Evolutionary conservation across 2,797 vertebrate species (phyloP), one percentile per base, ranked within the genome.

Genomic region (Enteromius afrohamiltoni): DNA sequence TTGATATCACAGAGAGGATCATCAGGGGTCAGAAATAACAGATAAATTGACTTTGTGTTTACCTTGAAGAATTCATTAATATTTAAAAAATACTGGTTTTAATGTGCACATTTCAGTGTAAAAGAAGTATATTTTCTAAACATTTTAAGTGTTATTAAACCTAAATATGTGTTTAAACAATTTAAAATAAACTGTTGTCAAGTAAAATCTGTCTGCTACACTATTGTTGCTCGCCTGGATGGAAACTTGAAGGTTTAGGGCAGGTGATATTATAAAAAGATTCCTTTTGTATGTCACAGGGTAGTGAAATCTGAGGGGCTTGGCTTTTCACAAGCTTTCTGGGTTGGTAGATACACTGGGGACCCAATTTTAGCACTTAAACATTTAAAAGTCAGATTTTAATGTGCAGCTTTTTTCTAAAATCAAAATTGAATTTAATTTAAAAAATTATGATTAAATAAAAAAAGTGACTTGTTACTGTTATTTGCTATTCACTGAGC

Each of bases 401-500:
- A 55, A 55, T 55, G 21, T 55, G 21, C 21, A 8, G n/a, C 21
- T 3, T 55, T n/a, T n/a, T 8, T 51, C 8, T 31, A 29, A 49
- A 9, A 40, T 40, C 37, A 9, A 40, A 2, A 40, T 40, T 40
- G 9, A 40, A 40, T 40, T 2, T n/a, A n/a, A n/a, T n/a, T n/a
- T n/a, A 37, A 37, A 37, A 37, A 37, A 37, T 37, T 37, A 37
- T 37, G 34, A 37, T 37, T 37, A 0, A 7, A 37, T 29, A 17
- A 1, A 26, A 40, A 29, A 60, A 11, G 55, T 58, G 19, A 1
- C 71, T 70, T 58, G 0, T n/a, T n/a, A n/a, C 55, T 76, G 51
- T 49, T 53, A 9, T 79, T 34, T 67, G 31, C n/a, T 58, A 37
- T 76, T 58, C 51, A 76, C 26, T 53, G 47, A 74, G 31, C 51